Percentiles rank a stretch among this genome's conserved stretches.
Evolutionary conservation across 2,888 invertebrate species (phyloP).

Genomic region (Pollenia amentaria): DNA sequence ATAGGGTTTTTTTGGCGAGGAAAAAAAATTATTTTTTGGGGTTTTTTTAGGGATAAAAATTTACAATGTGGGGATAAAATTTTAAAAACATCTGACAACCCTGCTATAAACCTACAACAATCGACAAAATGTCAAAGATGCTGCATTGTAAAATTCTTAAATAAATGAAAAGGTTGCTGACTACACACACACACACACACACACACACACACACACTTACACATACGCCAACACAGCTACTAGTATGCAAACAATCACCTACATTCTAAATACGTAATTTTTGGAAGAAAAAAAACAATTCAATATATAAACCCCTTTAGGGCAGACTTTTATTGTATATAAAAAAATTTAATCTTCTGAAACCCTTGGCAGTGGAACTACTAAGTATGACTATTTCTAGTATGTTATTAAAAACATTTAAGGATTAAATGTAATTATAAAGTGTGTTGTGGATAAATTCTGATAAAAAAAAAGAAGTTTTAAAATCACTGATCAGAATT

Average conservation of each 20-base stretch:
- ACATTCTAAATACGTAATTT: neutral
- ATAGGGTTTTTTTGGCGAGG: too few species aligned
- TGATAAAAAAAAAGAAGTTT: too few species aligned
- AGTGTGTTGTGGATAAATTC: too few species aligned
- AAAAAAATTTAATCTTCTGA: constrained; percentile 19
- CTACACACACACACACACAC: neutral
- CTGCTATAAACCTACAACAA: constrained; percentile 50
- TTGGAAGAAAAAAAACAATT: constrained; percentile 28
- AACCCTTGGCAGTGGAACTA: constrained; percentile 15
- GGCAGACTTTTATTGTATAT: constrained; percentile 36
- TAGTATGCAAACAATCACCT: neutral
- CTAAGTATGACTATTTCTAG: neutral
- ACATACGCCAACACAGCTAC: neutral
- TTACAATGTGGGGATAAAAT: too few species aligned
- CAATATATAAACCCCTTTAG: constrained; percentile 35
- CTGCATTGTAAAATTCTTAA: constrained; percentile 46
- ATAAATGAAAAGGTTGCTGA: constrained; percentile 52
- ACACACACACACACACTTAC: neutral
- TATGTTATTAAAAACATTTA: constrained; percentile 13
- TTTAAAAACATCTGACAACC: too few species aligned
- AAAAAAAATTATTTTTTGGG: too few species aligned
- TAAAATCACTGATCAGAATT: too few species aligned
- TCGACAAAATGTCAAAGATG: constrained; percentile 64
- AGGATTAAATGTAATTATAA: neutral
- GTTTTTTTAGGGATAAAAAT: too few species aligned